These are phyloP conservation scores for Carassius carassius DNA, from an alignment of 2,113 vertebrate genomes.

Conservation along the genomic window DNA sequence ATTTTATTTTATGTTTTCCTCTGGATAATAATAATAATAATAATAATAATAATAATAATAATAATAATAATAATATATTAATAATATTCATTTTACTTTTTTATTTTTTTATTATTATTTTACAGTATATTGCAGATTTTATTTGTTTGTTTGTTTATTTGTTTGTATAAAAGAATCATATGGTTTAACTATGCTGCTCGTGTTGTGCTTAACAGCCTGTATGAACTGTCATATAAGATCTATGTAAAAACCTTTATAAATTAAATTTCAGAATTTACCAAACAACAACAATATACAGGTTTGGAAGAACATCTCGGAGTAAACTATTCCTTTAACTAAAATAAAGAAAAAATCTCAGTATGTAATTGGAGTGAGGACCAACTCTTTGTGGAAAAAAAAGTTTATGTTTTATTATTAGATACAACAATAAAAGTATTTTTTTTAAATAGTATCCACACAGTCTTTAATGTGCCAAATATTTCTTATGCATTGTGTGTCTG, in stretches of 20 bases:
- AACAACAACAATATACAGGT: background rate
- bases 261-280: background rate
- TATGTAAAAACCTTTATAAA: background rate
- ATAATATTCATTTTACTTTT: too few relatives aligned
- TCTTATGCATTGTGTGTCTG: slow-evolving; percentile 27
- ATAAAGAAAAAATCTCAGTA: background rate
- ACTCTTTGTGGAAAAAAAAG: background rate
- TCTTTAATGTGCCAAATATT: slow-evolving; percentile 5
- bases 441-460: background rate
- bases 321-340: background rate
- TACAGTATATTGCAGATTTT: background rate
- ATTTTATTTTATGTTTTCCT: background rate
- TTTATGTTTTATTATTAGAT: background rate
- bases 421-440: background rate
- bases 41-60: background rate
- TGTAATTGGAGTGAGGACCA: background rate
- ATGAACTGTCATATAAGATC: background rate
- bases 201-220: background rate
- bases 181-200: background rate
- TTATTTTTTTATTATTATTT: background rate
- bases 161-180: background rate
- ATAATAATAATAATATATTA: too few relatives aligned
- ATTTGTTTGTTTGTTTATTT: background rate
- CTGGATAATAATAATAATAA: background rate
- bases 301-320: background rate